A percentile compares a stretch with the other conserved stretches of the same genome.
Conservation (phyloP, 2,888 invertebrate genomes). For the Microdon myrmicae region DNA sequence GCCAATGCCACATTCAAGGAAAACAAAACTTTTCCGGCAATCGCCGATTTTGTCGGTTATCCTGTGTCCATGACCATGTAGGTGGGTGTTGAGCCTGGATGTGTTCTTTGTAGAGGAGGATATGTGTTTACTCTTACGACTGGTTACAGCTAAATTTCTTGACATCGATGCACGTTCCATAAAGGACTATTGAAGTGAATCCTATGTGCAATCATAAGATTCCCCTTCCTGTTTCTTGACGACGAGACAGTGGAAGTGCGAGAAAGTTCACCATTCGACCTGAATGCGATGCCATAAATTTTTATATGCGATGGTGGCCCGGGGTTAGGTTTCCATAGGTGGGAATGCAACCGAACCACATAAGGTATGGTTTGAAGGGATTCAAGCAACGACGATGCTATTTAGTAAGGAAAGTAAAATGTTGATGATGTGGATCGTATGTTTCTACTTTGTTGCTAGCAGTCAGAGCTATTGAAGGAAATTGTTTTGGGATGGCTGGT, state of each 20-base stretch:
- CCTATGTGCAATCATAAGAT: too few species aligned
- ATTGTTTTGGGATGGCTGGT: conserved; percentile 7
- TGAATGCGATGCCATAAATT: conserved; percentile 51
- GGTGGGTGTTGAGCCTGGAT: background rate
- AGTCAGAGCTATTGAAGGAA: conserved; percentile 8
- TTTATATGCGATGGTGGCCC: conserved; percentile 29
- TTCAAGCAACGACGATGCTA: conserved; percentile 40
- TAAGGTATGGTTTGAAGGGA: conserved; percentile 27
- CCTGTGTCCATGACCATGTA: background rate
- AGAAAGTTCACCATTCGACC: conserved; percentile 45
- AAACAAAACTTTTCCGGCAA: conserved; percentile 49
- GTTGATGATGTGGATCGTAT: conserved; percentile 43
- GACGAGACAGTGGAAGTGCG: conserved; percentile 1
- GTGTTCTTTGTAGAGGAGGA: background rate
- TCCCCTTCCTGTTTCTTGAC: conserved; percentile 44
- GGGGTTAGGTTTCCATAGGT: conserved; percentile 1
- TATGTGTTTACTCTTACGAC: conserved; percentile 36
- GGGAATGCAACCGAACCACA: conserved; percentile 26
- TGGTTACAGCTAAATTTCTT: conserved; percentile 39
- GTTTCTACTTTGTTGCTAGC: conserved; percentile 32
- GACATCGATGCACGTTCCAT: conserved; percentile 41
- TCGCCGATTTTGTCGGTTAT: conserved; percentile 36
- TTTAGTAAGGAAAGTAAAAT: conserved; percentile 41
- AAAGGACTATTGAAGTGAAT: conserved; percentile 40
- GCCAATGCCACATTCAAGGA: conserved; percentile 47